Conservation (phyloP, 2,888 invertebrate genomes). For the Dryococelus australis region DNA sequence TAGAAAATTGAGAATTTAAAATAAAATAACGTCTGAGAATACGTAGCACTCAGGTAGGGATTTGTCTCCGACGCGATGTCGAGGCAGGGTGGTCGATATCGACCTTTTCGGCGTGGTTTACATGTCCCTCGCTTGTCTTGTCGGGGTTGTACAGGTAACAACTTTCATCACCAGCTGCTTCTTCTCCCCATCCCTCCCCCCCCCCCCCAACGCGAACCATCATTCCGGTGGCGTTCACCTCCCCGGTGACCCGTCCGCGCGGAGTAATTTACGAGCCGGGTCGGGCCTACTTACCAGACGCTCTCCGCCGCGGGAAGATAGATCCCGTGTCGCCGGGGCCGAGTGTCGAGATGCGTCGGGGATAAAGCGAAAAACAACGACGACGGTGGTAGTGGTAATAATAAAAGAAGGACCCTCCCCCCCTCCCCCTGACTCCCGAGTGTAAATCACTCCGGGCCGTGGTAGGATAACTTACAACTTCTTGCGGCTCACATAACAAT, state of each 20-base stretch:
- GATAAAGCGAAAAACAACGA: neutral
- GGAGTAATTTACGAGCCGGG: neutral
- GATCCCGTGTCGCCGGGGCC: neutral
- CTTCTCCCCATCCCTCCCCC: too few relatives aligned
- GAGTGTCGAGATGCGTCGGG: neutral
- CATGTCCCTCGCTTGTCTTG: too few relatives aligned
- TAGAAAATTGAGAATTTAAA: too few relatives aligned
- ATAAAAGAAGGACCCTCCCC: neutral
- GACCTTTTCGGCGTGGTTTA: too few relatives aligned
- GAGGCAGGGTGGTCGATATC: too few relatives aligned
- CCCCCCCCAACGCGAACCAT: too few relatives aligned
- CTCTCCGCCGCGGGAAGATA: constrained; percentile 3
- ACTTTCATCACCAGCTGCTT: too few relatives aligned
- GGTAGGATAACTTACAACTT: neutral
- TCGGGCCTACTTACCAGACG: neutral
- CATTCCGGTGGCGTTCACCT: neutral
- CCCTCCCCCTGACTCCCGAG: neutral
- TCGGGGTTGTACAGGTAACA: too few relatives aligned
- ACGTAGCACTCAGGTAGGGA: too few relatives aligned
- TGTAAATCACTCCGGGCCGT: neutral
- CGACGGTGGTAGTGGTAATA: neutral
- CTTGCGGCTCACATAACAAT: too few relatives aligned
- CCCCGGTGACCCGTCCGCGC: neutral
- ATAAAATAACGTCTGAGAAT: too few relatives aligned
- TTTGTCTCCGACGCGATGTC: too few relatives aligned